Evolutionary conservation across 2,888 invertebrate genomes (phyloP).

Genomic region (Lissonota sp.): DNA sequence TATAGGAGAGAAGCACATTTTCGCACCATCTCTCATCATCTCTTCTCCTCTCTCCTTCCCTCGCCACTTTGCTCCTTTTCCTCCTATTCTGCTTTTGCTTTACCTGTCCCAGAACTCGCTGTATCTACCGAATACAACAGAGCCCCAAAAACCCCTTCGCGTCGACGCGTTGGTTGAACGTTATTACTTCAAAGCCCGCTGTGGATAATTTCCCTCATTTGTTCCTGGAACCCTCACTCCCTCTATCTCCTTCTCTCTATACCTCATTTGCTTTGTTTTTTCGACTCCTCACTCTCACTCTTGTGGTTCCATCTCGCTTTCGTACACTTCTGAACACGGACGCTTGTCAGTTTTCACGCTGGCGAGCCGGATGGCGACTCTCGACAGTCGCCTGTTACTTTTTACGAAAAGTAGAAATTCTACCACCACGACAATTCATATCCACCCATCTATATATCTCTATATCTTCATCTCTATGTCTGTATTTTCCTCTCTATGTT

Average conservation of each 20-base stretch:
- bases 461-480: slow-evolving; percentile 62
- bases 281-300: not conserved
- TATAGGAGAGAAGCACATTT: slow-evolving; percentile 34
- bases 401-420: slow-evolving; percentile 49
- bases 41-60: slow-evolving; percentile 49
- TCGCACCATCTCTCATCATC: slow-evolving; percentile 62
- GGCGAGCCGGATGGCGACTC: slow-evolving; percentile 15
- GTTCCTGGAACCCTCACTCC: slow-evolving; percentile 68
- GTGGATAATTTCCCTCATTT: slow-evolving; percentile 80
- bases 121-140: slow-evolving; percentile 1
- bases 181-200: slow-evolving; percentile 78
- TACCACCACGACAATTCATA: slow-evolving; percentile 57
- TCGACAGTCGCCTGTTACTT: slow-evolving; percentile 36
- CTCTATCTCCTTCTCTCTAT: slow-evolving; percentile 28
- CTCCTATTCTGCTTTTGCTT: slow-evolving; percentile 44
- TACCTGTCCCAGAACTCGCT: slow-evolving; percentile 43
- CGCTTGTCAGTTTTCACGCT: slow-evolving; percentile 22
- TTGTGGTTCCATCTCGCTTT: slow-evolving; percentile 25
- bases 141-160: slow-evolving; percentile 47
- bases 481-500: slow-evolving; percentile 1
- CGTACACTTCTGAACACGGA: not conserved
- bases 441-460: slow-evolving; percentile 47
- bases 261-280: not conserved
- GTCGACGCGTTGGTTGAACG: slow-evolving; percentile 73
- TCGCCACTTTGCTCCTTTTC: slow-evolving; percentile 31